Evolutionary conservation across 1,140 invertebrate species (phyloP), one percentile per base, ranked within the genome.

Genomic region (Heliothis subflexa): DNA sequence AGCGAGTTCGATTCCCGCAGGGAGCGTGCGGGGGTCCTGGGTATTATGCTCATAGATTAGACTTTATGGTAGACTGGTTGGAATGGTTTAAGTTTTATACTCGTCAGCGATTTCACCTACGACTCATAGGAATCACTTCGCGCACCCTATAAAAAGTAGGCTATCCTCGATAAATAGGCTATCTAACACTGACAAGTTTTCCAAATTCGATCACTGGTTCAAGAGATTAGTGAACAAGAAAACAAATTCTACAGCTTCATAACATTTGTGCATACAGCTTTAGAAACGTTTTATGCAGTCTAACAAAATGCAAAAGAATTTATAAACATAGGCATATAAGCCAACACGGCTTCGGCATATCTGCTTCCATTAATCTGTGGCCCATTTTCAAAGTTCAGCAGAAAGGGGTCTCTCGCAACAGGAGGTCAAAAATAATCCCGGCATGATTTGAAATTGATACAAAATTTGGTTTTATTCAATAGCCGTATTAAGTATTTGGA

Each of bases 361-460:
- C 72, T 74, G 45, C 11, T 21, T 52, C 13, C 12, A 25, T 45
- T 75, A 64, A 49, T 75, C 21, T 64, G 18, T 81, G 33, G 71
- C 59, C 64, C 40, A 73, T 66, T 78, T 84, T 78, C 78, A 84
- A 81, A 79, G 82, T 79, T 80, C 59, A 78, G 66, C 77, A 81
- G 59, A 81, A 83, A 79, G 80, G 78, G 81, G 70, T 73, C 73
- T 78, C 66, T 81, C 85, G 64, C 85, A 76, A 54, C 84, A 75
- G 87, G 88, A 88, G 88, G 87, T 83, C 84, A 85, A 77, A 75
- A 73, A 80, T 88, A 88, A 89, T 87, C 88, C 85, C 64, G 81
- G 83, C 66, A 85, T 84, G 83, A 89, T 83, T 83, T 84, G 88
- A 90, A 91, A 91, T 88, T 89, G 89, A 91, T 91, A 90, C 89